A percentile compares a stretch with the other conserved stretches of the same genome.
phyloP scores from a whole-genome alignment of 2,888 invertebrate genomes.

The Ephialtes manifestator region DNA sequence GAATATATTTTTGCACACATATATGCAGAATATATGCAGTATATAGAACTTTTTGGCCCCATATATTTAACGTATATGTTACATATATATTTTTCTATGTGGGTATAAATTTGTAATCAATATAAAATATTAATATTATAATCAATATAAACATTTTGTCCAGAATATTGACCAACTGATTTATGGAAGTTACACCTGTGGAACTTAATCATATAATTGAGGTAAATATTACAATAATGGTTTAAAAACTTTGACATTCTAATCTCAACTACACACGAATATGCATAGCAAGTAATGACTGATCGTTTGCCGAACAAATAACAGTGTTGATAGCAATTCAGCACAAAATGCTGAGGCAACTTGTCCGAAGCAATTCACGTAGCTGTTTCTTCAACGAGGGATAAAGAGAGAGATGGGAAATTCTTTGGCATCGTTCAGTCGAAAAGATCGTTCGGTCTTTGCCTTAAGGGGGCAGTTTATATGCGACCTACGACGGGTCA shows the following conservation, averaged over 20 bases:
- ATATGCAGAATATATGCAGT: too few relatives aligned
- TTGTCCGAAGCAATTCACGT: conserved; percentile 59
- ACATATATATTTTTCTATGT: too few relatives aligned
- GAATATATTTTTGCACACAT: too few relatives aligned
- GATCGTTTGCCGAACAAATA: conserved; percentile 19
- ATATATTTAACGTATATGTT: too few relatives aligned
- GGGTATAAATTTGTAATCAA: too few relatives aligned
- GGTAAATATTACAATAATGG: neutral
- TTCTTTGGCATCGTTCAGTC: conserved; percentile 35
- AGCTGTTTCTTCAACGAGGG: conserved; percentile 54
- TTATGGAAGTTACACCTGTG: neutral
- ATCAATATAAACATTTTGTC: too few relatives aligned
- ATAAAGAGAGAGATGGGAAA: conserved; percentile 56
- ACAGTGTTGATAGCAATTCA: conserved; percentile 48
- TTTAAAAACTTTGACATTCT: neutral
- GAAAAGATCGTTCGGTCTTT: conserved; percentile 47
- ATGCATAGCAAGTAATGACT: neutral
- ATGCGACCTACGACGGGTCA: conserved; percentile 84
- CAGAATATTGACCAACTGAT: neutral
- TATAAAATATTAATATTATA: too few relatives aligned
- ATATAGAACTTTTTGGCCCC: too few relatives aligned
- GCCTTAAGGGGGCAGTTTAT: conserved; percentile 83
- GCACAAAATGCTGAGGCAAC: conserved; percentile 39
- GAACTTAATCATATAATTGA: neutral
- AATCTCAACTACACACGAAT: conserved; percentile 22